Evolutionary conservation across 2,113 vertebrate species (phyloP).

Genomic region (Otus sunia): DNA sequence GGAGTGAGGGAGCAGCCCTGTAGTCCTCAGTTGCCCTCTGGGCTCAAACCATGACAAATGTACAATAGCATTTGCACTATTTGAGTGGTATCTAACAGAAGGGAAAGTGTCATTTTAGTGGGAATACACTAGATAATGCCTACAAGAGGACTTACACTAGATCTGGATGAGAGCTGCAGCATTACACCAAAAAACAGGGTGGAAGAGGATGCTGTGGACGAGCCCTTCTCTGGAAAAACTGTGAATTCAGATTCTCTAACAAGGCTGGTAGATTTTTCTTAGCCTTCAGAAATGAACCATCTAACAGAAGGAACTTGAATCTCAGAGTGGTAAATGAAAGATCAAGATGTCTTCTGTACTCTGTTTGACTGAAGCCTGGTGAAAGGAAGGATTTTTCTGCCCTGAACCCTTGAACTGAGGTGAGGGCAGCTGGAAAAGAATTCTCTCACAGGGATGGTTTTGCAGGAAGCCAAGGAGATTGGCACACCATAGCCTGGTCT

Average conservation of each 20-base stretch:
- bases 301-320: rapidly evolving
- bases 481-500: background rate
- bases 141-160: background rate
- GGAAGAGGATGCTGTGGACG: background rate
- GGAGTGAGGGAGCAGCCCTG: too few species aligned
- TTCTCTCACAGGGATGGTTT: background rate
- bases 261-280: background rate
- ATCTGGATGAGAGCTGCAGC: background rate
- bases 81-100: background rate
- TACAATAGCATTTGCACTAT: background rate
- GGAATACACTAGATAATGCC: background rate
- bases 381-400: background rate
- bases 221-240: background rate
- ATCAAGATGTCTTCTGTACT: background rate
- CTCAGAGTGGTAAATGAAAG: background rate
- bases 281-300: background rate
- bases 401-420: background rate
- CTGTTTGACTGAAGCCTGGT: background rate
- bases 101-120: background rate
- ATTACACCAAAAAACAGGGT: rapidly evolving
- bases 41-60: too few species aligned
- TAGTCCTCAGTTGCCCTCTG: too few species aligned
- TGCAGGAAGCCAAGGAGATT: background rate
- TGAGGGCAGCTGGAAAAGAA: background rate
- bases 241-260: background rate